These are phyloP conservation scores for Strix uralensis DNA, from an alignment of 2,113 vertebrate genomes.

Conservation along the genomic window DNA sequence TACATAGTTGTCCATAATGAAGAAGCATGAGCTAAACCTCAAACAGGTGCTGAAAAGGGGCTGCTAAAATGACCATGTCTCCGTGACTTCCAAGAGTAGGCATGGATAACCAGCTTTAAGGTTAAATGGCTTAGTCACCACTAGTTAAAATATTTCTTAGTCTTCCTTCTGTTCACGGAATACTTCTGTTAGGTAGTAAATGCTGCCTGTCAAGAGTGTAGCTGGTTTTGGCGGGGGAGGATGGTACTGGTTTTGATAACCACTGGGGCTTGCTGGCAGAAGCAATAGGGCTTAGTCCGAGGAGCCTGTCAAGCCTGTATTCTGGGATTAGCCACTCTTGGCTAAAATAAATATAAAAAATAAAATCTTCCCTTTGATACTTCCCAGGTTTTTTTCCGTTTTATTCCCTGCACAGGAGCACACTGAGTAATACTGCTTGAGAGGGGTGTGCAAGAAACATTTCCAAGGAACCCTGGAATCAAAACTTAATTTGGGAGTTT, in stretches of 20 bases:
- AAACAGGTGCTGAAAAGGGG: not conserved
- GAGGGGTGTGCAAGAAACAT: not conserved
- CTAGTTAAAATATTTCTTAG: not conserved
- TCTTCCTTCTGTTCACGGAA: not conserved
- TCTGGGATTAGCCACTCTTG: not conserved
- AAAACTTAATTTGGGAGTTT: not conserved
- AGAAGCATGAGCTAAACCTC: not conserved
- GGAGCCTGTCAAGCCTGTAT: not conserved
- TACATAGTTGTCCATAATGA: rapidly evolving
- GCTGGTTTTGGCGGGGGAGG: not conserved
- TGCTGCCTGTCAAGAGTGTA: not conserved
- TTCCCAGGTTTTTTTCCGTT: not conserved
- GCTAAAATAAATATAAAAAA: not conserved
- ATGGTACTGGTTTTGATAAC: not conserved
- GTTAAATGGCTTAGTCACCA: not conserved
- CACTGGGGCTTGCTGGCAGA: not conserved
- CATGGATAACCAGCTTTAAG: not conserved
- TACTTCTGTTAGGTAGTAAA: not conserved
- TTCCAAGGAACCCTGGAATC: not conserved
- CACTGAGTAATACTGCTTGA: not conserved
- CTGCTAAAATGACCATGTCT: not conserved
- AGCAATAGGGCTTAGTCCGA: not conserved
- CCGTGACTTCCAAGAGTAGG: not conserved
- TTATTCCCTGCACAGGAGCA: not conserved
- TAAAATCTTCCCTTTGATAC: not conserved